Evolutionary conservation across 2,113 vertebrate genomes (phyloP).

Genomic region (Patagioenas fasciata): DNA sequence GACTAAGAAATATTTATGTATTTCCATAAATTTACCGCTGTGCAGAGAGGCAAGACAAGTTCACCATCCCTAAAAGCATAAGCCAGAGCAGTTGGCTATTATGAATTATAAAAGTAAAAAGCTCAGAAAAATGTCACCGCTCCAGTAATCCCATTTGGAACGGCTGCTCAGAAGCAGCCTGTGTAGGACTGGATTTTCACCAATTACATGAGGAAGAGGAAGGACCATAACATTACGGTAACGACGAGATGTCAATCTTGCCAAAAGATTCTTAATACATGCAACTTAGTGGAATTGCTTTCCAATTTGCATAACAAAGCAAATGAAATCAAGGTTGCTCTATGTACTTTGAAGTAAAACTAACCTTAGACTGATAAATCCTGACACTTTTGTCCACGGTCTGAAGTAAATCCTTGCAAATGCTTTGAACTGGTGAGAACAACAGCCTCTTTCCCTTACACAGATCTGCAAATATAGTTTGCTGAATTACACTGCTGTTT

Average conservation of each 20-base stretch:
- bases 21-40: neutral
- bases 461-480: neutral
- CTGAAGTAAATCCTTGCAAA: neutral
- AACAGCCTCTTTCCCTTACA: neutral
- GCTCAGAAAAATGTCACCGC: constrained; percentile 11
- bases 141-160: constrained; percentile 22
- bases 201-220: constrained; percentile 2
- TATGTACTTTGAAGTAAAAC: neutral
- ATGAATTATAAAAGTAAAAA: constrained; percentile 42
- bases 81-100: neutral
- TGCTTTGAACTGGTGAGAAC: neutral
- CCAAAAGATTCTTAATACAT: neutral
- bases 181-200: neutral
- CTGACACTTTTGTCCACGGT: neutral
- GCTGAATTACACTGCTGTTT: neutral
- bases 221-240: neutral
- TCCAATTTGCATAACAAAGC: neutral
- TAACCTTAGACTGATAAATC: neutral
- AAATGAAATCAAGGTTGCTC: neutral
- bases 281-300: neutral
- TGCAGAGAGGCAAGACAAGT: neutral
- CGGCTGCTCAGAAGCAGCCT: neutral
- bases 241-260: neutral
- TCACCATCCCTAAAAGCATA: neutral
- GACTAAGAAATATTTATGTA: constrained; percentile 52